Conservation (phyloP, 2,113 vertebrate genomes). For the Bostrychus sinensis region DNA sequence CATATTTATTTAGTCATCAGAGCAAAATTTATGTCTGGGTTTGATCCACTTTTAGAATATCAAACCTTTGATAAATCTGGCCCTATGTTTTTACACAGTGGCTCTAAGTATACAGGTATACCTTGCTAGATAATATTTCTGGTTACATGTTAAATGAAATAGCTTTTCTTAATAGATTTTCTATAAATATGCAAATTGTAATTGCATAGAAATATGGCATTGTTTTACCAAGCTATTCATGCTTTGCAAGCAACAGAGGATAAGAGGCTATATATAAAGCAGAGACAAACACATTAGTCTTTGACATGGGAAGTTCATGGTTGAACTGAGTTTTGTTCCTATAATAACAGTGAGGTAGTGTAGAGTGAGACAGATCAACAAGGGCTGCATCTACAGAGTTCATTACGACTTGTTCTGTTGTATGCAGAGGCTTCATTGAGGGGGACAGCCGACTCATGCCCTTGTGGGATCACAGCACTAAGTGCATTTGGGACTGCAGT, state of each 20-base stretch:
- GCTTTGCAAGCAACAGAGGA: background rate
- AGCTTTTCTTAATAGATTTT: background rate
- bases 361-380: slow-evolving; percentile 42
- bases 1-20: too few species aligned
- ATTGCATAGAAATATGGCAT: background rate
- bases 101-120: too few species aligned
- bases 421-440: slow-evolving; percentile 32
- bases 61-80: too few species aligned
- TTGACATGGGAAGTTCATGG: slow-evolving; percentile 15
- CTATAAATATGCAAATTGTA: background rate
- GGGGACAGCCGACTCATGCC: slow-evolving; percentile 47
- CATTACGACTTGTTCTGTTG: slow-evolving; percentile 50
- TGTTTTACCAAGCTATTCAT: background rate
- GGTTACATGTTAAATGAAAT: too few species aligned
- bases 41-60: too few species aligned
- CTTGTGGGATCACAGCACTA: slow-evolving; percentile 35
- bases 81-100: too few species aligned
- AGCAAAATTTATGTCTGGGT: too few species aligned
- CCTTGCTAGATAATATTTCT: too few species aligned
- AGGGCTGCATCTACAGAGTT: slow-evolving; percentile 28
- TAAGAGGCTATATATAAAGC: background rate
- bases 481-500: slow-evolving; percentile 53
- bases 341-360: slow-evolving; percentile 2
- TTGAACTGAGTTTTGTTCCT: slow-evolving; percentile 21
- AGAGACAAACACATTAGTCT: slow-evolving; percentile 5